A percentile compares a stretch with the other conserved stretches of the same genome.
Conservation (phyloP, 30 jellyfish, hydroid and myxozoan genomes). For the Catostylus mosaicus region DNA sequence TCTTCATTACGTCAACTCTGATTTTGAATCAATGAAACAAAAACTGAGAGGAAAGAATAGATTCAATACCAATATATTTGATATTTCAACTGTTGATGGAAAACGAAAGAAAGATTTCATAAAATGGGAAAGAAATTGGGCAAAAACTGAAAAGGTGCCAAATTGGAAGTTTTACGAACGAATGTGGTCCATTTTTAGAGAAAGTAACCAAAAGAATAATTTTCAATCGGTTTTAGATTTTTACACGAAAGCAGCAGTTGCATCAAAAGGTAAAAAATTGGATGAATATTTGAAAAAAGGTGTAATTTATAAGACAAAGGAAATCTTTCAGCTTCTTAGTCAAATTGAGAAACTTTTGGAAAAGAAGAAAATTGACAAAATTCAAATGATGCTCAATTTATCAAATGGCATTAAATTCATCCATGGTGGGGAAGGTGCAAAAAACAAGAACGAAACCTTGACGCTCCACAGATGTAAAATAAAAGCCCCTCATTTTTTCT, state of each 20-base stretch:
- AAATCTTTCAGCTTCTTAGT: constrained; percentile 27
- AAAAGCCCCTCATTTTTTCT: constrained; percentile 63
- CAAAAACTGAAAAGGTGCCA: constrained; percentile 46
- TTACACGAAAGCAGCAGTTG: constrained; percentile 43
- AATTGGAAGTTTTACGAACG: constrained; percentile 41
- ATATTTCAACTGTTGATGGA: constrained; percentile 13
- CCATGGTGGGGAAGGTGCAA: constrained; percentile 28
- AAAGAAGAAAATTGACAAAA: constrained; percentile 21
- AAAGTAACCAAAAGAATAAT: not conserved
- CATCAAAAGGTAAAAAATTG: constrained; percentile 22
- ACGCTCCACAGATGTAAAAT: constrained; percentile 32
- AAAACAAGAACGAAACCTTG: constrained; percentile 1
- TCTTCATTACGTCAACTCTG: constrained; percentile 69
- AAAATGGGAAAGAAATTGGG: constrained; percentile 29
- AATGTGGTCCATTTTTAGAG: constrained; percentile 55
- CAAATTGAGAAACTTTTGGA: constrained; percentile 24
- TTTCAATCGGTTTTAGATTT: constrained; percentile 19
- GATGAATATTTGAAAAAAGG: constrained; percentile 27
- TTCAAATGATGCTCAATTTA: constrained; percentile 6
- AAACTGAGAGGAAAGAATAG: constrained; percentile 43
- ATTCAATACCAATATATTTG: constrained; percentile 33
- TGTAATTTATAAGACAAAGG: constrained; percentile 31
- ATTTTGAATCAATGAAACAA: constrained; percentile 51
- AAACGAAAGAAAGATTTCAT: constrained; percentile 8
- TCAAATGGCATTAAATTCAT: constrained; percentile 30